Evolutionary conservation across 2,888 invertebrate species (phyloP).

Genomic region (Phyllotreta striolata): DNA sequence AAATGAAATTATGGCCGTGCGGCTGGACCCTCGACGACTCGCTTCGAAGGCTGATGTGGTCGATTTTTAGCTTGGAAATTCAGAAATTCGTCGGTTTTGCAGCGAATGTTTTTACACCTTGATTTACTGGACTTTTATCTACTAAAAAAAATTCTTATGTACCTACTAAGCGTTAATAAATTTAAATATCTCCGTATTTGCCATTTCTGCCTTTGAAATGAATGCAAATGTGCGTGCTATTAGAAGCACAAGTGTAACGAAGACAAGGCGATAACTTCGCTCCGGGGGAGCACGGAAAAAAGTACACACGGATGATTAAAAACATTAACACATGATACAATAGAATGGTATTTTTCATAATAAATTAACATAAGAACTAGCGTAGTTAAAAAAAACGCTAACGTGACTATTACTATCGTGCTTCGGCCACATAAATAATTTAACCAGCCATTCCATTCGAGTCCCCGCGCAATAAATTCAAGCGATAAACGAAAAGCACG

Average conservation of each 20-base stretch:
- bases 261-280: constrained; percentile 3
- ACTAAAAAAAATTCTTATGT: too few species aligned
- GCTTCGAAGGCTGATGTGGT: neutral
- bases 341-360: constrained; percentile 43
- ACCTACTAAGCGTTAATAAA: too few species aligned
- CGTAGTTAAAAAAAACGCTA: constrained; percentile 49
- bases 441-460: constrained; percentile 54
- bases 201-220: too few species aligned
- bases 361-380: constrained; percentile 51
- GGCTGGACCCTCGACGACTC: constrained; percentile 13
- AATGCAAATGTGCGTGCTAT: constrained; percentile 16
- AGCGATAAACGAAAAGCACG: constrained; percentile 57
- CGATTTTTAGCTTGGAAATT: too few species aligned
- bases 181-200: too few species aligned
- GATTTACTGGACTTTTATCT: too few species aligned
- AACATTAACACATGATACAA: constrained; percentile 43
- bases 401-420: constrained; percentile 59
- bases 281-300: constrained; percentile 1
- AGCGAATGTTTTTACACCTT: too few species aligned
- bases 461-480: constrained; percentile 56
- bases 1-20: constrained; percentile 31
- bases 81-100: too few species aligned
- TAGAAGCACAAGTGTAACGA: constrained; percentile 15
- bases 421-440: constrained; percentile 55
- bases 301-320: constrained; percentile 36